Percentiles rank a stretch among this genome's conserved stretches.
Conservation (phyloP, 1,140 invertebrate genomes). For the Bursaphelenchus mucronatus region DNA sequence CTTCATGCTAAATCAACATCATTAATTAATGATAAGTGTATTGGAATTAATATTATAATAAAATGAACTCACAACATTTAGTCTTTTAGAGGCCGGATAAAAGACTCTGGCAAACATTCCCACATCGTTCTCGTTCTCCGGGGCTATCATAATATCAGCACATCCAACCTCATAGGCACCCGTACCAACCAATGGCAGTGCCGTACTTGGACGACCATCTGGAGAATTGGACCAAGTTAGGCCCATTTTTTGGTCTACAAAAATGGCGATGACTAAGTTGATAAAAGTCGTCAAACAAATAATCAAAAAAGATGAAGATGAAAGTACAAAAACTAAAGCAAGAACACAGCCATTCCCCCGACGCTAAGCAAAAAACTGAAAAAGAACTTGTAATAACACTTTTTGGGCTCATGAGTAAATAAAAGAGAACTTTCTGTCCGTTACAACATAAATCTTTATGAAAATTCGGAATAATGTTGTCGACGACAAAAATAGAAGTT, state of each 20-base stretch:
- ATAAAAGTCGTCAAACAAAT: background rate
- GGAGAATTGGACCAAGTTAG: conserved; percentile 15
- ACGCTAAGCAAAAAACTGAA: no score
- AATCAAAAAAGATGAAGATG: background rate
- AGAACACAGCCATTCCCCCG: background rate
- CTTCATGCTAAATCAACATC: conserved; percentile 6
- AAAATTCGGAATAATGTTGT: no score
- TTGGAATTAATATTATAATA: conserved; percentile 6
- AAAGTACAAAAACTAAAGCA: background rate
- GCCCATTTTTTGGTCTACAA: conserved; percentile 19
- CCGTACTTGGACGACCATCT: background rate
- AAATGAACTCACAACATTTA: conserved; percentile 7
- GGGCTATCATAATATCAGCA: conserved; percentile 25
- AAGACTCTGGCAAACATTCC: conserved; percentile 29
- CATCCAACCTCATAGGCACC: conserved; percentile 28
- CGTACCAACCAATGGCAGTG: conserved; percentile 7
- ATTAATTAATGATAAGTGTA: background rate
- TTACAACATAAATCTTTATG: no score
- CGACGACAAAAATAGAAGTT: no score
- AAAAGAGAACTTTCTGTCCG: no score
- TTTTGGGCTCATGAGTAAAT: no score
- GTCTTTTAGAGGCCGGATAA: conserved; percentile 16
- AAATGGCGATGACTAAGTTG: background rate
- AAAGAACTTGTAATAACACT: no score
- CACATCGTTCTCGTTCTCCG: conserved; percentile 19